These are phyloP conservation scores for Rhagologus leucostigma DNA, from an alignment of 2,113 vertebrate genomes.

Conservation along the genomic window DNA sequence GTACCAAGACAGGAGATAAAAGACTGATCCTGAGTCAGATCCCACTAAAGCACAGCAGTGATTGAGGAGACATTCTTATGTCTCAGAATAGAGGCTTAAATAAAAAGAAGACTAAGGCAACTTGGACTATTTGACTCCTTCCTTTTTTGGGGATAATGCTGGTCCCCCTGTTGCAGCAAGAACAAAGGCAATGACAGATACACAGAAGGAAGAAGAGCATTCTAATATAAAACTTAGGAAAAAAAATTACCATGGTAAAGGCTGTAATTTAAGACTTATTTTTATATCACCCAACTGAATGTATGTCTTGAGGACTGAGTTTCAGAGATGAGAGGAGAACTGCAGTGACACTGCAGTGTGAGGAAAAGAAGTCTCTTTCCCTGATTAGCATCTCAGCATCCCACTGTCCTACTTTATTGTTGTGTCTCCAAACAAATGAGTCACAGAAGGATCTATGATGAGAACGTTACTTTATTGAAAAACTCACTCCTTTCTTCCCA, in stretches of 20 bases:
- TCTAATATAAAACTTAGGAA: not conserved
- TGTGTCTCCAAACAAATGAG: constrained; percentile 2
- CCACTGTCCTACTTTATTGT: not conserved
- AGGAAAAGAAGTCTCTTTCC: not conserved
- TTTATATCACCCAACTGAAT: not conserved
- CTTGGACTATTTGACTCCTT: not conserved
- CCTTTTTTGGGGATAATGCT: not conserved
- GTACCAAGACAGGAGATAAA: not conserved
- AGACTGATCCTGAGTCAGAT: not conserved
- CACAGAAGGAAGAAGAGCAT: not conserved
- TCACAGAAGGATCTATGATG: not conserved
- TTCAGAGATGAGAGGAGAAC: not conserved
- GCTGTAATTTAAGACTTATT: not conserved
- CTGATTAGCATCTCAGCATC: constrained; percentile 1
- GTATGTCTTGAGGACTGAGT: not conserved
- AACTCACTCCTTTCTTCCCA: not conserved
- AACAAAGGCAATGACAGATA: not conserved
- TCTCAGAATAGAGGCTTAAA: not conserved
- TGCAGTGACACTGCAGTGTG: not conserved
- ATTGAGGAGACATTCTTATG: not conserved
- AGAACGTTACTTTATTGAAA: not conserved
- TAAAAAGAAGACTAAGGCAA: not conserved
- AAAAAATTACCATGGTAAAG: not conserved
- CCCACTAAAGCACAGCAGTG: not conserved
- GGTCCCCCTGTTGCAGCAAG: not conserved